Conservation (phyloP, 1,140 invertebrate species). For the Penaeus vannamei region DNA sequence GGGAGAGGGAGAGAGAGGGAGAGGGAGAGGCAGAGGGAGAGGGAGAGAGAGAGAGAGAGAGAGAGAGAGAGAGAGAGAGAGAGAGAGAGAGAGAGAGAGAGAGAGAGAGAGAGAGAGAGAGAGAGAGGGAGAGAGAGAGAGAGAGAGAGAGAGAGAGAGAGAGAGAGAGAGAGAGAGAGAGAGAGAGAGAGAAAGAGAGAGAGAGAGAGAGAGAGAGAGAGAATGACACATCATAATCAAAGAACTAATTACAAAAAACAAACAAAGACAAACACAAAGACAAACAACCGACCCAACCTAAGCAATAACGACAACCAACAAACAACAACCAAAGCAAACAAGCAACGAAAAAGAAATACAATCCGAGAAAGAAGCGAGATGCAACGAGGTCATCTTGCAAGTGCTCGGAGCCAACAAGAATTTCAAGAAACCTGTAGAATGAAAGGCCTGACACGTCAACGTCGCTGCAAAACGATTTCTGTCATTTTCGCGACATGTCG, state of each 20-base stretch:
- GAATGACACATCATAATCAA: not conserved
- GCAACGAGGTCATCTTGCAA: too few species aligned
- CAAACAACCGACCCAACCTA: too few species aligned
- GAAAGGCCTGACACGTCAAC: too few species aligned
- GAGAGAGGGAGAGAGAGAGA: conserved; percentile 11
- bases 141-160: not conserved
- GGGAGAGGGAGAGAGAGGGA: not conserved
- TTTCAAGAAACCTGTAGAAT: too few species aligned
- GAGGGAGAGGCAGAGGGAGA: not conserved
- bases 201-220: not conserved
- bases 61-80: conserved; percentile 17
- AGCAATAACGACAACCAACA: too few species aligned
- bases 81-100: not conserved
- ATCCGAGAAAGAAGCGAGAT: too few species aligned
- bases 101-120: not conserved
- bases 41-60: conserved; percentile 4
- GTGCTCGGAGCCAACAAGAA: too few species aligned
- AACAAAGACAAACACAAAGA: too few species aligned
- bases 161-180: not conserved
- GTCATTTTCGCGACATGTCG: too few species aligned
- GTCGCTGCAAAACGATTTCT: too few species aligned
- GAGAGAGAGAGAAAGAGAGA: not conserved
- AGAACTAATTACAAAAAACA: not conserved
- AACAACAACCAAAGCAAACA: too few species aligned
- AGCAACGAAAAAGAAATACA: too few species aligned